Base-by-base conservation (phyloP, 1,140 invertebrate species). In the Cyphomyrmex costatus region DNA sequence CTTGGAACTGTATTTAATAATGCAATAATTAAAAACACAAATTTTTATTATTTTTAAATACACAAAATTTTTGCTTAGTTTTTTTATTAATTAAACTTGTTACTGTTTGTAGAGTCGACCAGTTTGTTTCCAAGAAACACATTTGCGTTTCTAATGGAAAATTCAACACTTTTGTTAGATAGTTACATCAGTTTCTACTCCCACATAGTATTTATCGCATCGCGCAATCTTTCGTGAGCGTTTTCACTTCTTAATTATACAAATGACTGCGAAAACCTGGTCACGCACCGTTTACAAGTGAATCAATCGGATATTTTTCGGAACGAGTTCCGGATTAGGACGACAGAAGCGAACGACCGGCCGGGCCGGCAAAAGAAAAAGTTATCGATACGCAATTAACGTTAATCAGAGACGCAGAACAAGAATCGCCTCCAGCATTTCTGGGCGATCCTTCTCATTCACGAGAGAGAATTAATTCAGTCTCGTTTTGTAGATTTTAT, bases 401-500 rank as follows among this genome's bases (percentile, higher is more conserved):
- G 7, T 53, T n/a, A 21, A 27, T 42, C 3, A 16, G 27, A 58
- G 6, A 7, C 36, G 16, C 36, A 16, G 42, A 63, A 33, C 30
- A 16, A 19, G 36, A 49, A 49, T 63, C 27, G 10, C 12, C 33
- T 58, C 10, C 21, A 27, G 21, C 36, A 19, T 76, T 76, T 65
- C 42, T 78, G 12, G 42, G 2, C 7, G 19, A 46, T 30, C n/a
- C 8, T 27, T 65, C 14, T 6, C n/a, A 66, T 53, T 79, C 14
- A 14, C 14, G 12, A 82, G n/a, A 33, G n/a, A n/a, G 14, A 19
- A n/a, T 56, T 42, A 42, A 63, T 56, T 42, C 6, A 8, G 36
- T 8, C 4, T 49, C 16, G 16, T n/a, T 80, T 63, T 80, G 27
- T 8, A 0, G 21, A 80, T 70, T 24, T 80, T 80, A 70, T 80